These are phyloP conservation scores for Petrocephalus microphthalmus DNA, from an alignment of 2,113 vertebrate species.

Conservation along the genomic window DNA sequence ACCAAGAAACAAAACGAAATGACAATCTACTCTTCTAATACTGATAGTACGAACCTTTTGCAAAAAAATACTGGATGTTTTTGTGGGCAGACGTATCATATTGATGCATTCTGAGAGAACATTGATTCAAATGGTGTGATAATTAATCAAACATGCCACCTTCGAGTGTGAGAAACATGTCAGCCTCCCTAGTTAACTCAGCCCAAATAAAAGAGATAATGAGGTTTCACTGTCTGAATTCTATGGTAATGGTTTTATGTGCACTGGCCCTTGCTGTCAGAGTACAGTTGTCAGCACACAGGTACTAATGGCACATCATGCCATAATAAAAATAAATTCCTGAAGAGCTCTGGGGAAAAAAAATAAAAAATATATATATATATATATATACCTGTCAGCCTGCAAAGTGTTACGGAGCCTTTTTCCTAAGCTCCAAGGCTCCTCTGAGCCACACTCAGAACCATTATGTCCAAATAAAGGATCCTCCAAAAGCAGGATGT, in stretches of 20 bases:
- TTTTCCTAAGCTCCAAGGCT: background rate
- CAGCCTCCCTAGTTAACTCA: background rate
- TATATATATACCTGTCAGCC: background rate
- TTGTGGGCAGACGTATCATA: background rate
- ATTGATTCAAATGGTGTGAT: background rate
- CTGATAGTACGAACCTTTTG: background rate
- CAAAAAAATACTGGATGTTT: background rate
- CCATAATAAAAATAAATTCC: constrained; percentile 5
- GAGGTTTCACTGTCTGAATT: background rate
- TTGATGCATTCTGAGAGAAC: background rate
- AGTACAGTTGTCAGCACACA: background rate
- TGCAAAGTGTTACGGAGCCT: background rate
- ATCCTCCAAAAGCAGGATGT: background rate
- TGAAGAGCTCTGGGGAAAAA: background rate
- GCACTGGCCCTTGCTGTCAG: background rate
- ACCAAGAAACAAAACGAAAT: background rate
- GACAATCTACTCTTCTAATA: background rate
- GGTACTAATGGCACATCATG: background rate
- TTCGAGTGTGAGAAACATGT: constrained; percentile 1
- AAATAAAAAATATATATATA: background rate
- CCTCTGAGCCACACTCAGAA: background rate
- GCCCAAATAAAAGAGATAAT: constrained; percentile 10
- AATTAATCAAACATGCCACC: background rate
- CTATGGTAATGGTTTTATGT: background rate
- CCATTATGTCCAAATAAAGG: background rate